Base-by-base conservation (phyloP, 2,888 invertebrate genomes). In the Andrena flavipes region DNA sequence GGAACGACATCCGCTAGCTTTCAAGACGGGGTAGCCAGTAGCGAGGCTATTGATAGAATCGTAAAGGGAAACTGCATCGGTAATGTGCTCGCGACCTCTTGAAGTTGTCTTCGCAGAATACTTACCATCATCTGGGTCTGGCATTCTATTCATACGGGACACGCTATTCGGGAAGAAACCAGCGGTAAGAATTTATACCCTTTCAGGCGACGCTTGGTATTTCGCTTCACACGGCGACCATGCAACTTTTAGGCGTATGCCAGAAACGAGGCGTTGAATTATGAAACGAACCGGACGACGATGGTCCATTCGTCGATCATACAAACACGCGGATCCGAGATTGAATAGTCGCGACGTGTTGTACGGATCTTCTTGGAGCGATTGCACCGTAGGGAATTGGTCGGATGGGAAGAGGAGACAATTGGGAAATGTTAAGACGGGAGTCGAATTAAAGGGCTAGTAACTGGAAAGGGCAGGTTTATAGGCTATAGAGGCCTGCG, bases 151-250 rank as follows among this genome's bases (percentile, higher is more conserved):
- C 23, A 56, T 23, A 62, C 30, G 13, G 42, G 16, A 49, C 48
- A 5, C 56, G 35, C 20, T 20, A 60, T 70, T 29, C 48, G 48
- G n/a, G 42, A 20, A 26, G 48, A 60, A 20, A n/a, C 42, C 29
- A 70, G 29, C 60, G 60, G 48, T 60, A 42, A 62, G 30, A 70
- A 70, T 71, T 71, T 20, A 29, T 62, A 62, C 62, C 60, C 60
- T 62, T 49, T 49, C 48, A 30, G 30, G 20, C 70, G 29, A 60
- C 30, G 59, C 70, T 20, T 8, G 70, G 60, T 13, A 60, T 70
- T 60, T 60, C 60, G 48, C 59, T 59, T 60, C 48, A 49, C 42
- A 8, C 29, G 20, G 35, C 20, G 5, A 20, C 30, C 23, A 29
- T 54, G 60, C 30, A 13, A 7, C 20, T 54, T 54, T 20, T 20